Percentiles rank a stretch among this genome's conserved stretches.
Evolutionary conservation across 2,113 vertebrate genomes (phyloP).

Genomic region (Brevimyrus niger): DNA sequence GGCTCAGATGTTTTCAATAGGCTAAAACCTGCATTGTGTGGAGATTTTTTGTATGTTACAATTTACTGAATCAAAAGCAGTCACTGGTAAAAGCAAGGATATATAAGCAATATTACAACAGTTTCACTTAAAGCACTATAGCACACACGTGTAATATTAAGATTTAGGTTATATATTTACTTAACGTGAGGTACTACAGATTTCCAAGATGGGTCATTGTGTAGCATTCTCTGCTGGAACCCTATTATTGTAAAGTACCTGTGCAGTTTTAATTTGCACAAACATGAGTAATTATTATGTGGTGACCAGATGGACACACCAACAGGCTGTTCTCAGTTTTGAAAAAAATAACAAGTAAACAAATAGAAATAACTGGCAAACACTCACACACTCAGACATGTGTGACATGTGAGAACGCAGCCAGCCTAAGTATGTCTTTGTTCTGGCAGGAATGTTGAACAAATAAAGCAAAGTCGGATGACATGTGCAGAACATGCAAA

Average conservation of each 20-base stretch:
- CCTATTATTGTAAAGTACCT: neutral
- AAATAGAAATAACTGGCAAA: neutral
- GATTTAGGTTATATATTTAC: neutral
- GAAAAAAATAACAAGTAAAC: neutral
- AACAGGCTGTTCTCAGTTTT: neutral
- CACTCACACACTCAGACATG: neutral
- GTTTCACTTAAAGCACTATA: neutral
- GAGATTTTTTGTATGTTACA: neutral
- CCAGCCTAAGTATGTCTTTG: neutral
- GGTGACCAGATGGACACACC: neutral
- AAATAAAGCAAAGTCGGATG: neutral
- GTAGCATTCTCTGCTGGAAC: neutral
- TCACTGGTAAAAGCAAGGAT: neutral
- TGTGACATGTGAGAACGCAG: neutral
- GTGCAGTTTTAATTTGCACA: neutral
- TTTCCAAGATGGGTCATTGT: neutral
- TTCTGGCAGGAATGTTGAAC: neutral
- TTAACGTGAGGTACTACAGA: neutral
- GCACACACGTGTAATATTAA: neutral
- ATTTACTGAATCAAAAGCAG: neutral
- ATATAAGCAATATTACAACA: neutral
- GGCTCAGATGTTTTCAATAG: neutral
- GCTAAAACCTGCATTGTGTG: neutral
- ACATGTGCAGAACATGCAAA: neutral
- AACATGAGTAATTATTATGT: neutral